Evolutionary conservation across 2,113 vertebrate genomes (phyloP).

Genomic region (Corythornis madagascariensis): DNA sequence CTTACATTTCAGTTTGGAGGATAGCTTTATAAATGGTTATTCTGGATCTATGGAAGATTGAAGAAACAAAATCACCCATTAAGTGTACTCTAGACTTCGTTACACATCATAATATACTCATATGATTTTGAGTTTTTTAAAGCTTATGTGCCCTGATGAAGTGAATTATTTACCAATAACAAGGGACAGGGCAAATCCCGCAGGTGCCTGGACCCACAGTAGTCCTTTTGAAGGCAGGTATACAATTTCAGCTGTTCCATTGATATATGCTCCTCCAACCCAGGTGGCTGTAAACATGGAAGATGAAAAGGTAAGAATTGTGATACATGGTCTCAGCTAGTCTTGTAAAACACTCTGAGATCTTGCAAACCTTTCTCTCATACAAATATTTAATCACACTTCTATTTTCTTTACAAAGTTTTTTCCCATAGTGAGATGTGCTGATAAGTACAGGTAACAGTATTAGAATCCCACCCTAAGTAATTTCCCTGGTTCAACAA

Average conservation of each 20-base stretch:
- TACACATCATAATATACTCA: neutral
- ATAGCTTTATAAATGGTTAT: neutral
- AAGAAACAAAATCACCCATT: neutral
- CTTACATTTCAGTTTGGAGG: neutral
- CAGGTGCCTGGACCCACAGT: constrained; percentile 82
- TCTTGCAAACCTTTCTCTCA: neutral
- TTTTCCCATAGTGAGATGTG: neutral
- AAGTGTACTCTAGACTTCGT: neutral
- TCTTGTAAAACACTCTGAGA: neutral
- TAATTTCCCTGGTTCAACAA: neutral
- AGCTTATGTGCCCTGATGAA: neutral
- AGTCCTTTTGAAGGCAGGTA: constrained; percentile 83
- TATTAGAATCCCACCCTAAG: neutral
- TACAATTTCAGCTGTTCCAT: constrained; percentile 83
- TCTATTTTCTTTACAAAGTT: neutral
- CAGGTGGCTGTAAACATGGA: constrained; percentile 78
- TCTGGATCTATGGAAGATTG: neutral
- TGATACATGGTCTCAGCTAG: neutral
- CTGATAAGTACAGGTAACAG: neutral
- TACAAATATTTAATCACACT: neutral
- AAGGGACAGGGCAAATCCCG: constrained; percentile 83
- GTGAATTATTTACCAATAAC: constrained; percentile 76
- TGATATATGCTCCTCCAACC: constrained; percentile 87
- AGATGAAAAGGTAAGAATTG: neutral
- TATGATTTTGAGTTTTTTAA: neutral